Conservation (phyloP, 2,888 invertebrate species). For the Dysmachus trigonus region DNA sequence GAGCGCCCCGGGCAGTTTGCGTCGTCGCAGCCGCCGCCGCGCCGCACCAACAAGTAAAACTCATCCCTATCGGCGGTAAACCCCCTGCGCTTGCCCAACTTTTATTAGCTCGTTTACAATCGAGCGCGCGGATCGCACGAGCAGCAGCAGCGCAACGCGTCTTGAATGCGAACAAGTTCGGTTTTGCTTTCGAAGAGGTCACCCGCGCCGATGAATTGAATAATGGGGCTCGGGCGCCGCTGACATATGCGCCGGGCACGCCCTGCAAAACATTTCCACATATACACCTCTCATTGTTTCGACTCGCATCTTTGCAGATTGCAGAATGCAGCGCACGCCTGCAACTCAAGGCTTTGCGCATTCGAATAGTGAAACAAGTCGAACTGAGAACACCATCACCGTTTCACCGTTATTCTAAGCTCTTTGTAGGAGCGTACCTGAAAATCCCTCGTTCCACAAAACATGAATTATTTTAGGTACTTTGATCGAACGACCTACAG, state of each 20-base stretch:
- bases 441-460: neutral
- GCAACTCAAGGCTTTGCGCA: neutral
- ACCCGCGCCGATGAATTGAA: neutral
- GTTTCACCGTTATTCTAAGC: neutral
- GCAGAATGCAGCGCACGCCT: neutral
- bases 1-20: constrained; percentile 27
- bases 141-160: neutral
- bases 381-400: neutral
- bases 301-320: neutral
- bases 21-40: neutral
- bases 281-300: constrained; percentile 22
- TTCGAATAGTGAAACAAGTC: neutral
- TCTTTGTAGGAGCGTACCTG: neutral
- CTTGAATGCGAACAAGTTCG: neutral
- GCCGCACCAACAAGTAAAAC: neutral
- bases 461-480: neutral
- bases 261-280: constrained; percentile 19
- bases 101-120: neutral
- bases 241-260: constrained; percentile 25
- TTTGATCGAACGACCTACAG: neutral
- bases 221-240: neutral
- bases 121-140: neutral
- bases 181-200: constrained; percentile 3
- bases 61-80: constrained; percentile 1
- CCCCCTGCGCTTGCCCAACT: neutral